phyloP scores from a whole-genome alignment of 2,113 vertebrate genomes.

The Copsychus sechellarum region DNA sequence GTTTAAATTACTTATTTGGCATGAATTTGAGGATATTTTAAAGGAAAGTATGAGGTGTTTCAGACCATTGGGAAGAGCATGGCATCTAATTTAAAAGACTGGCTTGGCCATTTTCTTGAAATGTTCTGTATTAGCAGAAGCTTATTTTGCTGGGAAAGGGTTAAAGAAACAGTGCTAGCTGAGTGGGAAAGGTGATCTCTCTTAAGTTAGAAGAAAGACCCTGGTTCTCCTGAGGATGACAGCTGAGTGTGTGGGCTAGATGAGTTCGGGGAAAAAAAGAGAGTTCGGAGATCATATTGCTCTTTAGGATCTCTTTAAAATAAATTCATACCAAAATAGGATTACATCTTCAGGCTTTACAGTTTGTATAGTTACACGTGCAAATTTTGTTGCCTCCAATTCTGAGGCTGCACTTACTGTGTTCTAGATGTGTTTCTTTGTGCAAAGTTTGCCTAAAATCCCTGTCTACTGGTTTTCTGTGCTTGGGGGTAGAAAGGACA shows the following conservation, averaged over 20 bases:
- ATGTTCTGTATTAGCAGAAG: not conserved
- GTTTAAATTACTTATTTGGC: not conserved
- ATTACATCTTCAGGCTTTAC: not conserved
- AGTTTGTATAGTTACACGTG: not conserved
- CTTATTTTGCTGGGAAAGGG: not conserved
- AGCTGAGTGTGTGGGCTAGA: slow-evolving; percentile 22
- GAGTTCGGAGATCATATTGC: not conserved
- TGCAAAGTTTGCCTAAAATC: not conserved
- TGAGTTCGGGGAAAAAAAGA: not conserved
- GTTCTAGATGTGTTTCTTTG: not conserved
- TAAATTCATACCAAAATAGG: not conserved
- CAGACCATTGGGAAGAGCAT: not conserved
- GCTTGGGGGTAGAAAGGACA: not conserved
- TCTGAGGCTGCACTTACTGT: not conserved
- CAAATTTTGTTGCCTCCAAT: not conserved
- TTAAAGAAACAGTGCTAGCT: slow-evolving; percentile 10
- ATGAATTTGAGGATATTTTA: not conserved
- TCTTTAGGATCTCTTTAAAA: slow-evolving; percentile 22
- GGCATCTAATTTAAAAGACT: not conserved
- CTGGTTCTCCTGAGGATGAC: not conserved
- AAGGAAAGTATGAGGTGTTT: not conserved
- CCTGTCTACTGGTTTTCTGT: not conserved
- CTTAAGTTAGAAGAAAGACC: not conserved
- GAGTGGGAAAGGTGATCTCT: not conserved
- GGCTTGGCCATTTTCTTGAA: not conserved